Base-by-base conservation (phyloP, 2,113 vertebrate genomes). In the Chlorocebus sabaeus region DNA sequence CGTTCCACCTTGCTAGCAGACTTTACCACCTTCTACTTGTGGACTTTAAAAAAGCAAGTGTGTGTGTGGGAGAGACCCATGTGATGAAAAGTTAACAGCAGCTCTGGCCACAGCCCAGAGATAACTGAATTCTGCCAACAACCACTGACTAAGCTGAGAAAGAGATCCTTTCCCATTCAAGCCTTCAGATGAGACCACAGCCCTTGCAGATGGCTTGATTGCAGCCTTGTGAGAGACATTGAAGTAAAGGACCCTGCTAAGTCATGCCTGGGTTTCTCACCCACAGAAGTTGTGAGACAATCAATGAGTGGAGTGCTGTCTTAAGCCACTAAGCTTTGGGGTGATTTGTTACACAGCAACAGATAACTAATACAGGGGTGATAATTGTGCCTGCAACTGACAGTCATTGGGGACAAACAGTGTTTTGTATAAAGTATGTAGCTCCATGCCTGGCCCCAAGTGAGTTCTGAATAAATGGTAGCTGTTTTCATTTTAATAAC, bases 131-230 rank as follows among this genome's bases (percentile, higher is more conserved):
- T 57, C 40, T 79, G 27, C 9, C 38, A 8, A 2, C 22, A 61
- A 30, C 23, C 38, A 9, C 72, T 0, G 32, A 35, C 45, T 16
- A 18, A 27, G 64, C 7, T 32, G 38, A 38, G 32, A 64, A 38
- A 17, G 7, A 12, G 43, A 18, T 2, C 30, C 10, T 13, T 35
- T 43, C 67, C 32, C 35, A 30, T 40, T 45, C 22, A 10, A 45
- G 40, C 35, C 67, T 95, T 76, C 80, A 38, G 72, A 9, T 85
- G 55, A 73, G 79, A 76, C 32, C 2, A 38, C 17, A 1, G 16
- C 67, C 43, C 3, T 12, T 4, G 57, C 45, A 64, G 68, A n/a
- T 0, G 0, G 12, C 52, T 40, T 5, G 1, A 18, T 52, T 2
- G 13, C 40, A 14, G 84, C 8, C 75, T 38, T 48, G 6, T 67